Conservation (phyloP, 1,140 invertebrate genomes). For the Aporrectodea caliginosa region DNA sequence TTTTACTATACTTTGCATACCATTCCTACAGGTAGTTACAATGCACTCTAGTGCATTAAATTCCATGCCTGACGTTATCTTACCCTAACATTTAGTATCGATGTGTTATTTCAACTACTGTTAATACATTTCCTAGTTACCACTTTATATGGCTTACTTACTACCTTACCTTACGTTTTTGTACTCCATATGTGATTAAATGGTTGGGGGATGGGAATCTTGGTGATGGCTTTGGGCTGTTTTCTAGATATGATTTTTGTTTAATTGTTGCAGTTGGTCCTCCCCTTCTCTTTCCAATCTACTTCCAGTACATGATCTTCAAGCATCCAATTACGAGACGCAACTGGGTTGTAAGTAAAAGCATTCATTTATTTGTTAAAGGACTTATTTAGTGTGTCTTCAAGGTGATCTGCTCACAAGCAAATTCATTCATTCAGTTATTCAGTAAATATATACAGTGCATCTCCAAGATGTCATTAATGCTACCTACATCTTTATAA, state of each 20-base stretch:
- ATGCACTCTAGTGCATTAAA: too few relatives aligned
- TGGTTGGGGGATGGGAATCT: neutral
- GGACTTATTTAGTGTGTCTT: neutral
- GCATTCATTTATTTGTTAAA: neutral
- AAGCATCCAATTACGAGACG: constrained; percentile 46
- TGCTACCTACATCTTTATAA: neutral
- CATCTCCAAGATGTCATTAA: neutral
- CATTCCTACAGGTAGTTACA: neutral
- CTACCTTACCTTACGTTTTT: neutral
- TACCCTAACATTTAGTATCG: too few relatives aligned
- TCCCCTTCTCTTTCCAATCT: constrained; percentile 54
- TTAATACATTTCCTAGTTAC: neutral
- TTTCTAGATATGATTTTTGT: neutral
- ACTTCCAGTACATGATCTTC: constrained; percentile 53
- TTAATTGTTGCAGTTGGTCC: constrained; percentile 46
- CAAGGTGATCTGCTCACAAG: neutral
- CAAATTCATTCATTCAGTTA: neutral
- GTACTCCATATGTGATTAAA: too few relatives aligned
- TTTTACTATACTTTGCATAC: neutral
- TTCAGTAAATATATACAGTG: neutral
- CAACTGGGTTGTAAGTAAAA: constrained; percentile 33
- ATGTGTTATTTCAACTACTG: neutral
- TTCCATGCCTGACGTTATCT: too few relatives aligned
- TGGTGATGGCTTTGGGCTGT: neutral
- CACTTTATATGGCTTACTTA: neutral